These are phyloP conservation scores for Sussaba pulchella DNA, from an alignment of 2,888 invertebrate species.

Conservation along the genomic window DNA sequence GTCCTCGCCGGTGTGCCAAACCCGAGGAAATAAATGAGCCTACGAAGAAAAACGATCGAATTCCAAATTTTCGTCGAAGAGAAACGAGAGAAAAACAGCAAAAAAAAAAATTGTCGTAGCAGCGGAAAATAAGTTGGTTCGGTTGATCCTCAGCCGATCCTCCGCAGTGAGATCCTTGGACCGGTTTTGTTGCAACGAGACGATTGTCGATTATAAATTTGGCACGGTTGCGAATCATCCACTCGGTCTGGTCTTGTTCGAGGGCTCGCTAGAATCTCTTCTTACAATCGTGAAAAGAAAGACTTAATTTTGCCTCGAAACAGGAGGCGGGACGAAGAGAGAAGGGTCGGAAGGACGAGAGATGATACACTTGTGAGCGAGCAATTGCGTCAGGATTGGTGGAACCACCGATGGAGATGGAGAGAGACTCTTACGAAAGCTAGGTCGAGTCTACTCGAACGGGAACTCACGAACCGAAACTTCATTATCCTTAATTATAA, in stretches of 20 bases:
- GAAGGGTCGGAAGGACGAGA: background rate
- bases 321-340: background rate
- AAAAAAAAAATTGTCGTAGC: constrained; percentile 1
- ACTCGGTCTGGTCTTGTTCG: background rate
- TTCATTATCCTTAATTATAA: constrained; percentile 83
- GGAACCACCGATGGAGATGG: constrained; percentile 17
- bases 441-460: constrained; percentile 68
- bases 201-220: constrained; percentile 42
- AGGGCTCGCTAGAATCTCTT: constrained; percentile 19
- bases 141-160: constrained; percentile 28
- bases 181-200: constrained; percentile 35
- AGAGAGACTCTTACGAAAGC: constrained; percentile 29
- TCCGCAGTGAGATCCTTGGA: background rate
- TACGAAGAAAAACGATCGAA: constrained; percentile 12
- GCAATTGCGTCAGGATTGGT: constrained; percentile 18
- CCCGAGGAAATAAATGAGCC: too few species aligned
- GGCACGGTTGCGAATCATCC: constrained; percentile 26
- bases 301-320: background rate
- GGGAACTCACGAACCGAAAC: constrained; percentile 79
- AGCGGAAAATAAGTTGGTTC: constrained; percentile 37
- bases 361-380: constrained; percentile 32
- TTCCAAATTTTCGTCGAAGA: background rate
- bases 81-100: background rate
- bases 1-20: too few species aligned
- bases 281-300: background rate